Evolutionary conservation across 2,797 vertebrate species (phyloP).

Genomic region (Oreochromis mossambicus): DNA sequence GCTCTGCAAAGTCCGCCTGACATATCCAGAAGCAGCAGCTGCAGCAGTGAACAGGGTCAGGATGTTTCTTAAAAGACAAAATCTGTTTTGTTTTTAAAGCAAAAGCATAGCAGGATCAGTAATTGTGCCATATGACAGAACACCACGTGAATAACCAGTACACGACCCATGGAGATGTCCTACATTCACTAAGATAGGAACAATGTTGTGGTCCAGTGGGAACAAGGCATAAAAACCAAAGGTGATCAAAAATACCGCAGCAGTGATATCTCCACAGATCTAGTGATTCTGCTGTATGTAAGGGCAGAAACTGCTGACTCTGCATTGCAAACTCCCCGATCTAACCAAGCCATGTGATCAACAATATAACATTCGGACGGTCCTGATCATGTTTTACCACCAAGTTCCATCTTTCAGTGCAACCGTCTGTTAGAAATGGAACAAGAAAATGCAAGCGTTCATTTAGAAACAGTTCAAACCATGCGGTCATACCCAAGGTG

Average conservation of each 20-base stretch:
- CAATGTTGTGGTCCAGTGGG: constrained; percentile 36
- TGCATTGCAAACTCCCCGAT: not conserved
- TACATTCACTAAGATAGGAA: constrained; percentile 51
- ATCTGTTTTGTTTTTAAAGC: not conserved
- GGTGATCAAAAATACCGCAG: constrained; percentile 44
- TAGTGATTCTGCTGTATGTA: constrained; percentile 51
- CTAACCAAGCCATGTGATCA: not conserved
- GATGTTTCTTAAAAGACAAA: constrained; percentile 1
- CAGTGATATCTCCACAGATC: not conserved
- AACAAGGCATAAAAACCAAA: constrained; percentile 29
- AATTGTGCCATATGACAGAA: not conserved
- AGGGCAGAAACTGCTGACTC: constrained; percentile 6
- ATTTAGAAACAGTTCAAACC: not conserved
- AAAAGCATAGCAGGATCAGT: not conserved
- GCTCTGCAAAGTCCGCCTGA: constrained; percentile 27
- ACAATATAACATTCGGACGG: not conserved
- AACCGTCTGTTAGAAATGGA: not conserved
- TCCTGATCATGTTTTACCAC: not conserved
- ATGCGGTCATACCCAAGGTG: constrained; percentile 34
- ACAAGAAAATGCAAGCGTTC: not conserved
- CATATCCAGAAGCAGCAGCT: not conserved
- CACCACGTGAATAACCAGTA: constrained; percentile 22
- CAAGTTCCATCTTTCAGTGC: not conserved
- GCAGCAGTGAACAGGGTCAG: constrained; percentile 22
- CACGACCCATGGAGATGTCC: constrained; percentile 26